Conservation (phyloP, 2,113 vertebrate genomes). For the Pygoscelis adeliae region DNA sequence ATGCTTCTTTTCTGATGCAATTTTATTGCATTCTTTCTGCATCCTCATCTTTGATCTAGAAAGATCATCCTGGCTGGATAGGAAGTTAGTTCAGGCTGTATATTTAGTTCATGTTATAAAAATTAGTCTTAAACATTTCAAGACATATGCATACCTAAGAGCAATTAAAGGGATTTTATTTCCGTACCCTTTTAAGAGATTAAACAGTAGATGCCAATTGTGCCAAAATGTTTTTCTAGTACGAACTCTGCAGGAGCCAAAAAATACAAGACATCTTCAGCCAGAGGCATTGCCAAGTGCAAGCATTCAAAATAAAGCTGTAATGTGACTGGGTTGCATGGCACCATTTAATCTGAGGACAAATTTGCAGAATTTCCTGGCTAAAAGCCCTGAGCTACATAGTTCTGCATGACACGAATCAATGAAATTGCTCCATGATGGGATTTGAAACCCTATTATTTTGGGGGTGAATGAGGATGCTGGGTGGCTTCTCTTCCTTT, state of each 20-base stretch:
- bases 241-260: slow-evolving; percentile 29
- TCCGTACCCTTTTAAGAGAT: not conserved
- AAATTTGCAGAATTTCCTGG: slow-evolving; percentile 45
- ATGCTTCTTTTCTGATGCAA: not conserved
- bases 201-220: slow-evolving; percentile 8
- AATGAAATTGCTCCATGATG: not conserved
- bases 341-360: slow-evolving; percentile 11
- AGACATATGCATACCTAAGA: not conserved
- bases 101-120: not conserved
- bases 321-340: not conserved
- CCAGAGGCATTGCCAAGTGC: not conserved
- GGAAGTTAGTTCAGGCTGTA: slow-evolving; percentile 7
- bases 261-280: slow-evolving; percentile 34
- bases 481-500: not conserved
- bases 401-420: not conserved
- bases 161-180: not conserved
- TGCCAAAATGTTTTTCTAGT: slow-evolving; percentile 31
- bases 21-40: slow-evolving; percentile 7
- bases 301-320: slow-evolving; percentile 18
- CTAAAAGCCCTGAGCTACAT: not conserved
- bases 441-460: not conserved
- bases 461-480: not conserved
- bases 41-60: not conserved
- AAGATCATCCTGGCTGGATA: not conserved
- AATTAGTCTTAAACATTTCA: not conserved